Evolutionary conservation across 1,140 invertebrate genomes (phyloP).

Genomic region (Lucilia sericata): DNA sequence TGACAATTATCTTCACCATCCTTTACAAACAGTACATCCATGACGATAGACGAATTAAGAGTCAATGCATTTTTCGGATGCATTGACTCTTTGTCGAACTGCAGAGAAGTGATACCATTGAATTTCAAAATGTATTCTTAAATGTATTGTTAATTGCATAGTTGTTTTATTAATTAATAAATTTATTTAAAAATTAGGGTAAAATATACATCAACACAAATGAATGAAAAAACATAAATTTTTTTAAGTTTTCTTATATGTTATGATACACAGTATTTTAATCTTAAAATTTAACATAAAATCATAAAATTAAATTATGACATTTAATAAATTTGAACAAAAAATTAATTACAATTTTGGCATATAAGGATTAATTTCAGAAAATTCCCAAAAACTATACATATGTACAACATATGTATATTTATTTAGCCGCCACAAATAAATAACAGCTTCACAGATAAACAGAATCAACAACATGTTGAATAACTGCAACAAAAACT

Average conservation of each 20-base stretch:
- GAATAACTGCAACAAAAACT: not conserved
- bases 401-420: not conserved
- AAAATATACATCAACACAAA: too few species aligned
- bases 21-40: too few species aligned
- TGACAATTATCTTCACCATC: too few species aligned
- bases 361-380: not conserved
- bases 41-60: too few species aligned
- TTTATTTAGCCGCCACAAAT: not conserved
- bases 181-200: too few species aligned
- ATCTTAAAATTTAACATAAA: not conserved
- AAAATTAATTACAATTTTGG: slow-evolving; percentile 13
- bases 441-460: not conserved
- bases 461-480: not conserved
- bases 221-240: too few species aligned
- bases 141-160: too few species aligned
- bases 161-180: too few species aligned
- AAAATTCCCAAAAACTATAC: not conserved
- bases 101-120: too few species aligned
- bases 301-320: not conserved
- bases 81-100: too few species aligned
- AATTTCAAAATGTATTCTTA: too few species aligned
- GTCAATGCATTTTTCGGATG: too few species aligned
- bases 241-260: not conserved
- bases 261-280: not conserved
- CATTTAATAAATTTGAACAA: not conserved